Base-by-base conservation (phyloP, 1,140 invertebrate species). In the Plodia interpunctella region DNA sequence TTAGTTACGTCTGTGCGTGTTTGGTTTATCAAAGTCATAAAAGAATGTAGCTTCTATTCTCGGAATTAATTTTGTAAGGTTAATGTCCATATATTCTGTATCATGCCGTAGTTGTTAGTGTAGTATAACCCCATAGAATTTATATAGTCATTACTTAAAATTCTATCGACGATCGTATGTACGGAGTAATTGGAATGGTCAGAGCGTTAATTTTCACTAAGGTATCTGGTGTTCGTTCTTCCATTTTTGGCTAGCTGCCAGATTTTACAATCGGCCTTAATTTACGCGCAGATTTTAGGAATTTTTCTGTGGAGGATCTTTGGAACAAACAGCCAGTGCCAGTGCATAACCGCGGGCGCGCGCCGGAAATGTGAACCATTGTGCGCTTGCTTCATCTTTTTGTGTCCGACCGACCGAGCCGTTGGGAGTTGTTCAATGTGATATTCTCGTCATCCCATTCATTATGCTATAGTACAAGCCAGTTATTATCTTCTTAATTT, bases 341-440 rank as follows among this genome's bases (percentile, higher is more conserved):
- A 59, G 60, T 67, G 35, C 49, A 57, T 74, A 68, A 65, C 70
- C 72, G 68, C 63, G 19, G 68, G n/a, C n/a, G n/a, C 21, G 2
- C 2, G 63, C 72, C 76, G 79, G 80, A 83, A 83, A 78, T 76
- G 70, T 77, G 75, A 73, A 75, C 68, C 70, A 83, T 83, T 83
- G 78, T 87, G 66, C 63, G 63, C 59, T 58, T 15, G 57, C 56
- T 56, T 74, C 59, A 54, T 72, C 64, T 73, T 83, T 78, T 78
- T 83, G 65, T 65, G 55, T 53, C 60, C 49, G 20, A 62, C n/a
- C n/a, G n/a, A 30, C 19, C 51, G 32, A 55, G n/a, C 10, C 38
- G 15, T 44, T 44, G 13, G 38, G 13, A 15, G 8, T 9, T 11
- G 2, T 35, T 35, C 32, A 11, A 17, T 44, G 38, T 44, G 38